Conservation (phyloP, 2,888 invertebrate genomes). For the Polymixis lichenea region DNA sequence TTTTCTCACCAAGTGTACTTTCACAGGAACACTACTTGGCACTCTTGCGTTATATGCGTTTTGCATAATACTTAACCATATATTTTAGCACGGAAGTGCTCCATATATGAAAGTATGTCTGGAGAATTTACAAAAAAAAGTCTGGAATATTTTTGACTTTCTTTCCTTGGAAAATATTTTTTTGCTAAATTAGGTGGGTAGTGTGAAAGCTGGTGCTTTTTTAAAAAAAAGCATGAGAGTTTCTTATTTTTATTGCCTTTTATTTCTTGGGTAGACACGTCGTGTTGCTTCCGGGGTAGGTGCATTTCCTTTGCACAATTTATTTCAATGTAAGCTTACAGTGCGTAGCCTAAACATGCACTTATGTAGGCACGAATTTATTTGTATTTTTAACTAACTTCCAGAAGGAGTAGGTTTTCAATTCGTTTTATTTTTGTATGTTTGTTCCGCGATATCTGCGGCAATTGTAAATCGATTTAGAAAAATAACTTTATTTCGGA, state of each 20-base stretch:
- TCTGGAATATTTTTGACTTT: conserved; percentile 33
- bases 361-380: too few species aligned
- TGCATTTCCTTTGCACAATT: not conserved
- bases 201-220: conserved; percentile 21
- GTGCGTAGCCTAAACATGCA: not conserved
- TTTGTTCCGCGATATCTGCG: too few species aligned
- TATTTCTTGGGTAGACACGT: not conserved
- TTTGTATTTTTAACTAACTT: too few species aligned
- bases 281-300: not conserved
- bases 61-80: conserved; percentile 79
- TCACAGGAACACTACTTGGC: conserved; percentile 77
- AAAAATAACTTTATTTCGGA: too few species aligned
- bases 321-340: not conserved
- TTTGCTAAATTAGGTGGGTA: conserved; percentile 34
- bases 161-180: conserved; percentile 28
- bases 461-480: too few species aligned
- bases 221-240: conserved; percentile 2
- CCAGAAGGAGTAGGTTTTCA: too few species aligned
- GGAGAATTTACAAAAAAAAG: conserved; percentile 64
- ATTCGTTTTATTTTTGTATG: too few species aligned
- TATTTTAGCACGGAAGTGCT: conserved; percentile 73
- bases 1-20: conserved; percentile 70
- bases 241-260: not conserved
- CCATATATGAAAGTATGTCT: conserved; percentile 64
- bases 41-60: conserved; percentile 79